A percentile compares a stretch with the other conserved stretches of the same genome.
These are phyloP conservation scores for Mythimna pallens DNA, from an alignment of 2,888 invertebrate genomes.

Conservation along the genomic window DNA sequence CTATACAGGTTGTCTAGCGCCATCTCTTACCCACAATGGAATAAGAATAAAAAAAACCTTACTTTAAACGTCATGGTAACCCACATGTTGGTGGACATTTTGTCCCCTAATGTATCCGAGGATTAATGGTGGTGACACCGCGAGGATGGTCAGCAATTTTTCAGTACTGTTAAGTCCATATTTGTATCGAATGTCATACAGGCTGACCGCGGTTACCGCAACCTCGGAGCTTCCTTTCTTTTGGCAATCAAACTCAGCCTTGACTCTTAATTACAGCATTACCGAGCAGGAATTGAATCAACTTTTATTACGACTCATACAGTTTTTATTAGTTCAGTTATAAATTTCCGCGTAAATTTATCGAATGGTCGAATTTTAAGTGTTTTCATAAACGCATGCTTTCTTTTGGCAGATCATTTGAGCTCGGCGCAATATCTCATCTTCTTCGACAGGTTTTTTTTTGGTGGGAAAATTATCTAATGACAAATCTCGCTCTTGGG, in stretches of 20 bases:
- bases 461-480: too few relatives aligned
- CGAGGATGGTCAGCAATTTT: too few relatives aligned
- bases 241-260: conserved; percentile 1
- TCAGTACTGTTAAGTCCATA: too few relatives aligned
- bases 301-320: neutral
- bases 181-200: neutral
- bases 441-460: neutral
- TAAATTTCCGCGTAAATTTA: conserved; percentile 10
- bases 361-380: neutral
- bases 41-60: too few relatives aligned
- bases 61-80: too few relatives aligned
- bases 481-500: too few relatives aligned
- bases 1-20: too few relatives aligned
- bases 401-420: conserved; percentile 66
- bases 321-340: conserved; percentile 5
- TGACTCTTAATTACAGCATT: conserved; percentile 7
- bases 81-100: too few relatives aligned
- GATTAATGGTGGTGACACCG: too few relatives aligned
- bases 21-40: too few relatives aligned
- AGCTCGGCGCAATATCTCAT: neutral
- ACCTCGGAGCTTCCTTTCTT: neutral
- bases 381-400: neutral
- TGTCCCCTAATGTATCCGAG: too few relatives aligned
- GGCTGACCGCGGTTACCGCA: neutral
- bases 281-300: neutral